These are phyloP conservation scores for Aphaenogaster ashmeadi DNA, from an alignment of 1,140 invertebrate genomes.

Conservation along the genomic window DNA sequence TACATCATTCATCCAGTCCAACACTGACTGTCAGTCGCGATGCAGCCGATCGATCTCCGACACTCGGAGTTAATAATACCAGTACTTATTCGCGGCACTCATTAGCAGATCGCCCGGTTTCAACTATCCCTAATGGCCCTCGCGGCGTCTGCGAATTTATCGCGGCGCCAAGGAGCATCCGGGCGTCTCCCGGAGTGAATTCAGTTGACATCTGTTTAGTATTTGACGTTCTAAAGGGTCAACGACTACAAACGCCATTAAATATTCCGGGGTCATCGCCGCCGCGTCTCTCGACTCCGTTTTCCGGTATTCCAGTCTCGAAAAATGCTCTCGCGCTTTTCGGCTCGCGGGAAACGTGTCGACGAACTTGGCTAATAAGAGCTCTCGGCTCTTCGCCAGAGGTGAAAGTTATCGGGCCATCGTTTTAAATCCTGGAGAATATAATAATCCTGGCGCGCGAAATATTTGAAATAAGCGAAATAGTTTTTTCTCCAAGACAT, in stretches of 20 bases:
- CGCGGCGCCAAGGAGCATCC: conserved; percentile 53
- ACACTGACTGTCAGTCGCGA: background rate
- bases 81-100: conserved; percentile 48
- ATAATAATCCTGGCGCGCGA: background rate
- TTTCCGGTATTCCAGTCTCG: conserved; percentile 42
- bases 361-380: conserved; percentile 27
- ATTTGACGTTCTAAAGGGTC: conserved; percentile 52
- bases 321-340: conserved; percentile 34
- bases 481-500: background rate
- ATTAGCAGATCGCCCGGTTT: conserved; percentile 39
- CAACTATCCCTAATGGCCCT: conserved; percentile 32
- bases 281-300: background rate
- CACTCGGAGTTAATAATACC: conserved; percentile 58
- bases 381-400: background rate
- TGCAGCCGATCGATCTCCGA: conserved; percentile 40
- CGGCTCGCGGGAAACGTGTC: background rate
- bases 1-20: background rate
- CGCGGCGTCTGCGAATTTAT: conserved; percentile 45
- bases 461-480: background rate
- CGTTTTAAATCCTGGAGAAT: conserved; percentile 11
- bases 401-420: conserved; percentile 33
- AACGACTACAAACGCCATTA: conserved; percentile 57
- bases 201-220: conserved; percentile 72
- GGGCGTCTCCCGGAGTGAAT: conserved; percentile 31
- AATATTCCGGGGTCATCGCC: conserved; percentile 56